A percentile compares a stretch with the other conserved stretches of the same genome.
Conservation (phyloP, 2,797 vertebrate genomes). For the Masticophis lateralis region DNA sequence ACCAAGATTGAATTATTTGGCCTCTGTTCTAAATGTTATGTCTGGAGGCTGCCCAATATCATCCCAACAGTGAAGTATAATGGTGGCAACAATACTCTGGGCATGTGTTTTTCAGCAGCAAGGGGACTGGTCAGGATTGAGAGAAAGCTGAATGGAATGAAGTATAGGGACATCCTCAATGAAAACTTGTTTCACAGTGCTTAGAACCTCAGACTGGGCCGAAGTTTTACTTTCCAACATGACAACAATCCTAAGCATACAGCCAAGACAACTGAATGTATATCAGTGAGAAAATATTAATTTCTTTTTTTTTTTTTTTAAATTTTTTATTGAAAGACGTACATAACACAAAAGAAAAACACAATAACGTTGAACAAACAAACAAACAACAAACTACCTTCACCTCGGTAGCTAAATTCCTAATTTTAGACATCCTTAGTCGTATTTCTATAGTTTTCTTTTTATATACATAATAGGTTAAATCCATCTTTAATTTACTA, state of each 20-base stretch:
- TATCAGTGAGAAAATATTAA: neutral
- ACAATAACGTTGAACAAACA: no score
- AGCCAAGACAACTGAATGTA: neutral
- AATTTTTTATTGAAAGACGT: no score
- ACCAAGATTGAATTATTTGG: neutral
- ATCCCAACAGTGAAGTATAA: neutral
- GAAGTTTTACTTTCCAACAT: neutral
- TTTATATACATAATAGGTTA: no score
- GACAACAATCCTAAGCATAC: neutral
- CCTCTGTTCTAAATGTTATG: neutral
- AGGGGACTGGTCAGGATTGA: neutral
- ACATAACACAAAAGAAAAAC: no score
- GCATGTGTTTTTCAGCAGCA: neutral
- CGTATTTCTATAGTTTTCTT: no score
- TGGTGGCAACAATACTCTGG: neutral
- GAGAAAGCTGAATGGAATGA: neutral
- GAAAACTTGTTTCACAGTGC: neutral
- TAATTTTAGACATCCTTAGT: no score
- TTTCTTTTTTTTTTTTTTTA: no score
- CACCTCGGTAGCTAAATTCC: no score
- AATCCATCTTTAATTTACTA: no score
- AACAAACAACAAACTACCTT: no score
- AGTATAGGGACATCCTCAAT: neutral
- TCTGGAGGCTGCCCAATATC: neutral
- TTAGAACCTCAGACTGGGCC: neutral